Conservation (phyloP, 2,888 invertebrate genomes). For the Cataglyphis rosenhaueri region DNA sequence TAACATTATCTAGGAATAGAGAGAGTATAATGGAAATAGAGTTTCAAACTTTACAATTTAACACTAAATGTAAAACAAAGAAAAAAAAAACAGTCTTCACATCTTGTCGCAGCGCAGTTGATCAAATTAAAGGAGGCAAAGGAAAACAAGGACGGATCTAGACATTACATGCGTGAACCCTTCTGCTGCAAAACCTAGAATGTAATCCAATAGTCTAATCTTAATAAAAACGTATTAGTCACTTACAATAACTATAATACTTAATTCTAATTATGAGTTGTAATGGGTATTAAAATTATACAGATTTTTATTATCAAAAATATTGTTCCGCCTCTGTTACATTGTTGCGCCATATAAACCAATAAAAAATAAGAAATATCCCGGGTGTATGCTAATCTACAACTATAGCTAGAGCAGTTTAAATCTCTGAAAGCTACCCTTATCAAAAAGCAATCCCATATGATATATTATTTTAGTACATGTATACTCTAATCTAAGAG, state of each 20-base stretch:
- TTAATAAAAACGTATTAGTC: constrained; percentile 52
- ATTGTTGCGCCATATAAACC: constrained; percentile 48
- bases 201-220: constrained; percentile 73
- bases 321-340: constrained; percentile 70
- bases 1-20: constrained; percentile 57
- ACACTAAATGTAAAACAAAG: constrained; percentile 72
- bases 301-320: constrained; percentile 6
- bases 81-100: constrained; percentile 79
- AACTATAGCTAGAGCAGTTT: constrained; percentile 25
- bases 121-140: constrained; percentile 75
- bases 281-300: not conserved
- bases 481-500: constrained; percentile 3
- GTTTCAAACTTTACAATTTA: constrained; percentile 62
- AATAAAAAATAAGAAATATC: not conserved
- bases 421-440: constrained; percentile 35
- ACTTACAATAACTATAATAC: constrained; percentile 23
- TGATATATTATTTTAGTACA: constrained; percentile 32
- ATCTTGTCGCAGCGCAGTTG: constrained; percentile 78
- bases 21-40: constrained; percentile 51
- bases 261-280: constrained; percentile 25
- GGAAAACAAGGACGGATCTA: constrained; percentile 78
- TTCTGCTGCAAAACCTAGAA: constrained; percentile 94
- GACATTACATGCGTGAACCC: constrained; percentile 95
- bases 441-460: constrained; percentile 31
- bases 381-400: constrained; percentile 6